These are phyloP conservation scores for Diploscapter pachys DNA, from an alignment of 1,140 invertebrate species.

Conservation along the genomic window DNA sequence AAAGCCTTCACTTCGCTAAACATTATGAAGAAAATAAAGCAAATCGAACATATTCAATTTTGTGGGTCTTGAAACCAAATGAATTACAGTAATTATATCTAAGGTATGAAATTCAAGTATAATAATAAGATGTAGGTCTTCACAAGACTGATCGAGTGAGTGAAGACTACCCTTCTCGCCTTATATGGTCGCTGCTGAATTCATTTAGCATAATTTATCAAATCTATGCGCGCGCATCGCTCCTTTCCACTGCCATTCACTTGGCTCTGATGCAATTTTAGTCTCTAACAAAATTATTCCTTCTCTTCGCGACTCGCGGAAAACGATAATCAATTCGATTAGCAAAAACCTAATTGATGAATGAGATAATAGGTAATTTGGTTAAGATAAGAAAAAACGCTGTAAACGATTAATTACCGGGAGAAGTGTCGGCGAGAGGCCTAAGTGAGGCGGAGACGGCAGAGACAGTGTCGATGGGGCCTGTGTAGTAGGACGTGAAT, in stretches of 20 bases:
- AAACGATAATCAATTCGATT: not conserved
- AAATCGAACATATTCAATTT: not conserved
- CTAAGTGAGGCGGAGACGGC: conserved; percentile 13
- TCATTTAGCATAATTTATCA: conserved; percentile 16
- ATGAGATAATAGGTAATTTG: not conserved
- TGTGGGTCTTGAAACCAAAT: not conserved
- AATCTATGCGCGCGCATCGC: conserved; percentile 17
- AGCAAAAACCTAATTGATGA: not conserved
- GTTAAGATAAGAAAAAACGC: not conserved
- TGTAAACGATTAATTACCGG: conserved; percentile 13
- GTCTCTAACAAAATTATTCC: conserved; percentile 2
- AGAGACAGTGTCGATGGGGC: conserved; percentile 23
- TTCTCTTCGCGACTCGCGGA: not conserved
- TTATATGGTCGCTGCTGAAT: not conserved
- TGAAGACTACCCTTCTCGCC: too few species aligned
- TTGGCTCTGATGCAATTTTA: conserved; percentile 24
- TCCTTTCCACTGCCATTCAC: conserved; percentile 16
- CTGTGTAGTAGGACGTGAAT: conserved; percentile 25
- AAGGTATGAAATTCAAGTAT: not conserved
- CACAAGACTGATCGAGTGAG: too few species aligned
- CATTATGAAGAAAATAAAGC: conserved; percentile 12
- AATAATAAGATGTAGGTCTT: not conserved
- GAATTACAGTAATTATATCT: not conserved
- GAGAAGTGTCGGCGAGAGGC: conserved; percentile 18
- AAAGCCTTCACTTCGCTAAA: too few species aligned